Base-by-base conservation (phyloP, 2,113 vertebrate genomes). In the Neoarius graeffei region DNA sequence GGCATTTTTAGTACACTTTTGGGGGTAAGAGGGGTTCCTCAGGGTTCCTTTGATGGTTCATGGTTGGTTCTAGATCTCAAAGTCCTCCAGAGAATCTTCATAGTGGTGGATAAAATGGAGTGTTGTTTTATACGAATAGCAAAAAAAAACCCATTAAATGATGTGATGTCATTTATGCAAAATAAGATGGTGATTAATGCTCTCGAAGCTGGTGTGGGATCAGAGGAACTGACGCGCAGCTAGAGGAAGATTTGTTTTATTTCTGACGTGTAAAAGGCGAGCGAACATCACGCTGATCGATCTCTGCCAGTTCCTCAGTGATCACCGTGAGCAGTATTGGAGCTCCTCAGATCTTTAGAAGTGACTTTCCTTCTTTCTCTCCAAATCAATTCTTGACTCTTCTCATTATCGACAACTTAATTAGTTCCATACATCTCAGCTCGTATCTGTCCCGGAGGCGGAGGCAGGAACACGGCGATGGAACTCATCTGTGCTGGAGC, bases 391-490 rank as follows among this genome's bases (percentile, higher is more conserved):
- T 80, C 64, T 59, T 86, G 35, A 84, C 74, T 64, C 82, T 83
- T 85, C 27, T 15, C 48, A 23, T 84, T 57, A 60, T 87, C 85
- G 88, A 91, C 90, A 86, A 69, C 90, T 92, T 92, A 86, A 91
- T 92, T 89, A 86, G 69, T 80, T 88, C 77, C 71, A 88, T 81
- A 86, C 77, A 84, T 86, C 88, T 84, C 10, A 23, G 48, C 27
- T 76, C 54, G 30, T 77, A 42, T 73, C n/a, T 71, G 59, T 60
- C 59, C 80, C 48, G 56, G 19, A 71, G 82, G 48, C 67, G 59
- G 54, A 69, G 60, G 73, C 25, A 62, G 30, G 64, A n/a, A 11
- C 57, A 52, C 25, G 79, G 42, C 52, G 23, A 25, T 64, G 64
- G 5, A 81, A 59, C 35, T 76, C n/a, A 80, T 42, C 64, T 80